Percentiles rank a stretch among this genome's conserved stretches.
These are phyloP conservation scores for Brachionus rotundiformis DNA, from an alignment of 1,140 invertebrate species.

Conservation along the genomic window DNA sequence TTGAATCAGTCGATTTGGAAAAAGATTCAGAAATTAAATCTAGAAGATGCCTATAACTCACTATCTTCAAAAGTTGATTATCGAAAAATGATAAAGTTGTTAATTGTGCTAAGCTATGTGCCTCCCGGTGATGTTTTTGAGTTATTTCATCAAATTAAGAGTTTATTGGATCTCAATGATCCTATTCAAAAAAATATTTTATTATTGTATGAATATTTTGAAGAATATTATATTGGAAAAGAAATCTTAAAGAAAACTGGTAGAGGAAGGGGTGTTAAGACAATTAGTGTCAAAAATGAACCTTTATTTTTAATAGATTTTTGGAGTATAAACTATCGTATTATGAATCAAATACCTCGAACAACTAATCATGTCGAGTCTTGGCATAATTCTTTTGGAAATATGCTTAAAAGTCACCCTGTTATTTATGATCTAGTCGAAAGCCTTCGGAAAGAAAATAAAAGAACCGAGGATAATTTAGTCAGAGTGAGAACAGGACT, in stretches of 20 bases:
- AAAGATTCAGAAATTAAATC: slow-evolving; percentile 14
- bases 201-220: too few species aligned
- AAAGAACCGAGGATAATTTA: slow-evolving; percentile 2
- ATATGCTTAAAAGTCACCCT: slow-evolving; percentile 10
- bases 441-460: not conserved
- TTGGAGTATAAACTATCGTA: too few species aligned
- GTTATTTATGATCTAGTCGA: slow-evolving; percentile 2
- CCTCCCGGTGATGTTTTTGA: too few species aligned
- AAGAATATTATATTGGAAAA: too few species aligned
- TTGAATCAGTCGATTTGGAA: slow-evolving; percentile 1
- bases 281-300: too few species aligned
- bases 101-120: not conserved
- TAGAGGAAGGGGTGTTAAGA: too few species aligned
- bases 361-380: too few species aligned
- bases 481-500: not conserved
- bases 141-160: too few species aligned
- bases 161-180: too few species aligned
- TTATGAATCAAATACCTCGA: too few species aligned
- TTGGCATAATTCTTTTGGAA: not conserved
- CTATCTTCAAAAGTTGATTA: slow-evolving; percentile 10
- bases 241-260: too few species aligned
- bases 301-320: not conserved
- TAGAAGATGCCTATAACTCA: slow-evolving; percentile 14
- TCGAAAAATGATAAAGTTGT: slow-evolving; percentile 11
- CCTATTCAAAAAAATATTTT: too few species aligned